phyloP scores from a whole-genome alignment of 1,140 invertebrate species.

The Drosophila parvula region DNA sequence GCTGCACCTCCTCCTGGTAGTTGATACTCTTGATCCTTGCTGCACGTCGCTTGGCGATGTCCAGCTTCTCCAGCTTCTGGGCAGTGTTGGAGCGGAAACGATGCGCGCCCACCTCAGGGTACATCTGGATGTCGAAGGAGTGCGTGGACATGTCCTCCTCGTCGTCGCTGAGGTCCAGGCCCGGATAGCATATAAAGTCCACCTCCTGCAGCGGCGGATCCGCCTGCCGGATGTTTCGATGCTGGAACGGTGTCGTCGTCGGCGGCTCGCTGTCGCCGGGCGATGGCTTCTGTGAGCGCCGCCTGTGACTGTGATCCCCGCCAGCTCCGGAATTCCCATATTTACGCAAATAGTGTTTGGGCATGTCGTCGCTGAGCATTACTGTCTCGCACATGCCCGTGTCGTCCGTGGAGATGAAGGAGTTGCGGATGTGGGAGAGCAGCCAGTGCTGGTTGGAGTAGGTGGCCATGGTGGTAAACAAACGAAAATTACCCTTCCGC shows the following conservation, averaged over 20 bases:
- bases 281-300: constrained; percentile 66
- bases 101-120: constrained; percentile 90
- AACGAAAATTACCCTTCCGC: constrained; percentile 26
- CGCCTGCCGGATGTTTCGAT: constrained; percentile 26
- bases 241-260: not conserved
- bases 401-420: constrained; percentile 97
- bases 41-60: constrained; percentile 92
- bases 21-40: constrained; percentile 92
- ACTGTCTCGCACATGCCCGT: constrained; percentile 90
- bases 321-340: constrained; percentile 57
- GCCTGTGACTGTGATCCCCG: constrained; percentile 43
- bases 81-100: constrained; percentile 94
- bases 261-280: constrained; percentile 14
- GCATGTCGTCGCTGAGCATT: constrained; percentile 91
- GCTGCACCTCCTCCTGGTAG: constrained; percentile 87
- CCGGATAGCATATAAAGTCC: constrained; percentile 89
- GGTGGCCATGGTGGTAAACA: constrained; percentile 89
- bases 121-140: constrained; percentile 89
- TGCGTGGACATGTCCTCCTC: constrained; percentile 88
- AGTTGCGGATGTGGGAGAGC: constrained; percentile 95
- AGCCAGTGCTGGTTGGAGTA: constrained; percentile 97
- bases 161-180: constrained; percentile 90
- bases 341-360: constrained; percentile 86
- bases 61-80: constrained; percentile 94
- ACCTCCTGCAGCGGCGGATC: constrained; percentile 77